These are phyloP conservation scores for Platyscapa corneri DNA, from an alignment of 1,140 invertebrate species.

Conservation along the genomic window DNA sequence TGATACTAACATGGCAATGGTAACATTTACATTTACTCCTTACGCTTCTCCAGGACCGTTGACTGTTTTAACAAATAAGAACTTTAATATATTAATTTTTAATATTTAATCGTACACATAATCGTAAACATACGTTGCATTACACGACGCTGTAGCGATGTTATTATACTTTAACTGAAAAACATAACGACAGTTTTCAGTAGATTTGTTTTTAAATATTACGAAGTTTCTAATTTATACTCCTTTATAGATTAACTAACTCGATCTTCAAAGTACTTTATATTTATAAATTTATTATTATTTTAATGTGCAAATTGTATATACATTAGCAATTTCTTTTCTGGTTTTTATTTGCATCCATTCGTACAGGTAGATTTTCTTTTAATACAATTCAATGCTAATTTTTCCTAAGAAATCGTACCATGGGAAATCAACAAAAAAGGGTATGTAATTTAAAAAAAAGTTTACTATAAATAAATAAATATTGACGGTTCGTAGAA, in stretches of 20 bases:
- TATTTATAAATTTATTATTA: background rate
- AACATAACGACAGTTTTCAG: background rate
- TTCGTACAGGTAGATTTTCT: background rate
- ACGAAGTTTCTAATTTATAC: background rate
- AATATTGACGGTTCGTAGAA: background rate
- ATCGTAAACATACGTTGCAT: background rate
- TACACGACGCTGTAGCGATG: background rate
- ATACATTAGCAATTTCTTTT: background rate
- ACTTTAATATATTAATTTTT: background rate
- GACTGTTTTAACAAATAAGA: slow-evolving; percentile 15
- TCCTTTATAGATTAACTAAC: background rate
- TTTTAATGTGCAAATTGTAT: background rate
- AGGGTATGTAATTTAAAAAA: slow-evolving; percentile 46
- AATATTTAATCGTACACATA: background rate
- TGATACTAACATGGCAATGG: slow-evolving; percentile 13
- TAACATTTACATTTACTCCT: background rate
- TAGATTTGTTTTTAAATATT: background rate
- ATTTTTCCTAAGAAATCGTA: slow-evolving; percentile 1
- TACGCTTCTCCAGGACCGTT: slow-evolving; percentile 1
- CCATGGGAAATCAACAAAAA: slow-evolving; percentile 14
- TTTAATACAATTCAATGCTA: background rate
- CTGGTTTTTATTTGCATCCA: background rate
- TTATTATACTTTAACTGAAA: background rate
- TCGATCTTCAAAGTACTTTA: background rate
- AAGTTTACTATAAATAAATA: background rate